phyloP scores from a whole-genome alignment of 2,113 vertebrate genomes.

The Orcinus orca region DNA sequence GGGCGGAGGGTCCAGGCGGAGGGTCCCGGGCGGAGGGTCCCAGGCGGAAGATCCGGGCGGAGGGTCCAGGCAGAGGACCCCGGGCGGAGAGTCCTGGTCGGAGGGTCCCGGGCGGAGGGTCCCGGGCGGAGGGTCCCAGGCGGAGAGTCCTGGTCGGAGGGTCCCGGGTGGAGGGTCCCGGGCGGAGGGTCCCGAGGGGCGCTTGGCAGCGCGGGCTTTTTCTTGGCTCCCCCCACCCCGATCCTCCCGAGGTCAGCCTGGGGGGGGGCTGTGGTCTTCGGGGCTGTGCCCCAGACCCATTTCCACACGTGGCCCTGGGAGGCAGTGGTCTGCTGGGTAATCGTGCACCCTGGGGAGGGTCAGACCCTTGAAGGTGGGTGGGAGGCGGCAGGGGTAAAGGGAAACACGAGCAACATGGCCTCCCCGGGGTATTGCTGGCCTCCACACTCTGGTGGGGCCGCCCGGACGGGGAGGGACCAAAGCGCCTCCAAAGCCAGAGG shows the following conservation, averaged over 20 bases:
- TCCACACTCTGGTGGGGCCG: background rate
- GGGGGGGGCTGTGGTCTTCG: background rate
- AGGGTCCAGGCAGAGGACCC: no score
- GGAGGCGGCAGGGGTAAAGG: background rate
- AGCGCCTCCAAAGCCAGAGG: background rate
- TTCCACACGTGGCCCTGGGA: background rate
- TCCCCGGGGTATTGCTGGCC: background rate
- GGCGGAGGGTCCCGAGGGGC: background rate
- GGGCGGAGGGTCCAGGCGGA: background rate
- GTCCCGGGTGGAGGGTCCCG: no score
- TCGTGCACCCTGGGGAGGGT: background rate
- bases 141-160: no score
- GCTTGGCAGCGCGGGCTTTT: background rate
- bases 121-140: background rate
- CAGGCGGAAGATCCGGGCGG: no score
- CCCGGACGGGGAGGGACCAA: background rate
- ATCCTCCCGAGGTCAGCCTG: background rate
- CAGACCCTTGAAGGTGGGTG: background rate
- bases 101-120: background rate
- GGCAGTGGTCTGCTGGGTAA: background rate
- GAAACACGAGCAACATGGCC: background rate
- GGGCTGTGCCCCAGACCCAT: background rate
- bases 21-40: background rate
- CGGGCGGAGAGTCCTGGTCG: no score
- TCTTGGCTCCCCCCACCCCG: background rate